These are phyloP conservation scores for Tiliacea citrago DNA, from an alignment of 2,888 invertebrate species.

Conservation along the genomic window DNA sequence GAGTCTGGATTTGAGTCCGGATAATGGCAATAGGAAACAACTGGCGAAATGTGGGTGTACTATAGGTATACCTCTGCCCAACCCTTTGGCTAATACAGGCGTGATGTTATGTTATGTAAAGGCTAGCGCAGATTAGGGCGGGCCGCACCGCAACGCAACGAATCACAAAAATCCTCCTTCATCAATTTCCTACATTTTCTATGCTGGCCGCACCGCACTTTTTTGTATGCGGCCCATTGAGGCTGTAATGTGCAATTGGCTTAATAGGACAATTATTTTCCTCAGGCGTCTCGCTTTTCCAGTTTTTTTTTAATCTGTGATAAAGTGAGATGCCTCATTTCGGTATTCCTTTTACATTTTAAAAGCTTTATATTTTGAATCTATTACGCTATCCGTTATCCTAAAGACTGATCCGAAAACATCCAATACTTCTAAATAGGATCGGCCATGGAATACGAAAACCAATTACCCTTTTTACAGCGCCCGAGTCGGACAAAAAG, in stretches of 20 bases:
- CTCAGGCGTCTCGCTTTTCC: background rate
- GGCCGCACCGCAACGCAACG: too few relatives aligned
- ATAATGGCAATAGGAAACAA: too few relatives aligned
- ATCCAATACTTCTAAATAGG: constrained; percentile 36
- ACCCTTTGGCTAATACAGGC: too few relatives aligned
- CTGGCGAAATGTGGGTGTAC: too few relatives aligned
- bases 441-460: constrained; percentile 47
- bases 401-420: constrained; percentile 20
- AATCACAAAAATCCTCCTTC: background rate
- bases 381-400: constrained; percentile 4
- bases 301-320: background rate
- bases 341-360: constrained; percentile 4
- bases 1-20: too few relatives aligned
- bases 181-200: background rate
- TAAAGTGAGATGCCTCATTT: constrained; percentile 3
- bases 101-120: background rate
- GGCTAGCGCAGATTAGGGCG: background rate
- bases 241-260: background rate
- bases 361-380: constrained; percentile 19
- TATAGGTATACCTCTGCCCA: too few relatives aligned
- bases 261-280: background rate
- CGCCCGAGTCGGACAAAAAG: constrained; percentile 43
- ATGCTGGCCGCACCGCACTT: background rate
- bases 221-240: background rate
- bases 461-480: constrained; percentile 51